Conservation (phyloP, 1,140 invertebrate species). For the Nasonia giraulti region DNA sequence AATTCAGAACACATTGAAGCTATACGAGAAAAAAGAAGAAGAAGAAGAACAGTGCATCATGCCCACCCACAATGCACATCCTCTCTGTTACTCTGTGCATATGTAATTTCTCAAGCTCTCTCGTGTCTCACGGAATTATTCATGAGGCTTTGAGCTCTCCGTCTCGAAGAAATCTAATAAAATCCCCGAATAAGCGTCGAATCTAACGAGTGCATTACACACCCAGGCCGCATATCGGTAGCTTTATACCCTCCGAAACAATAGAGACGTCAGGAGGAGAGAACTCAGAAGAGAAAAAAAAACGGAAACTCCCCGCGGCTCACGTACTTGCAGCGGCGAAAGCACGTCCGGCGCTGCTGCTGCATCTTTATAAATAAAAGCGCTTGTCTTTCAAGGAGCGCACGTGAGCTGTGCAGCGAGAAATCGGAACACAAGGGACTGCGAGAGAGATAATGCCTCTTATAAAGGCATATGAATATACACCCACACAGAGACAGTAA, state of each 20-base stretch:
- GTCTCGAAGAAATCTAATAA: slow-evolving; percentile 1
- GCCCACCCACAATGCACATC: background rate
- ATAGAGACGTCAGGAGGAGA: background rate
- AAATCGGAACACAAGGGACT: slow-evolving; percentile 46
- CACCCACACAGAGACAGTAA: background rate
- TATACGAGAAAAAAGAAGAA: background rate
- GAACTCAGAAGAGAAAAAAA: slow-evolving; percentile 2
- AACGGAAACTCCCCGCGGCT: slow-evolving; percentile 31
- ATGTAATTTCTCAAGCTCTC: background rate
- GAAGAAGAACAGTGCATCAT: too few relatives aligned
- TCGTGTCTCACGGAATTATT: slow-evolving; percentile 36
- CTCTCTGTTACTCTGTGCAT: background rate
- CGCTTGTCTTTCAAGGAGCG: slow-evolving; percentile 18
- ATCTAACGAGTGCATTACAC: background rate
- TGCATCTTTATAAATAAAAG: slow-evolving; percentile 43
- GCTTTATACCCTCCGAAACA: background rate
- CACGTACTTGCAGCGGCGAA: slow-evolving; percentile 13
- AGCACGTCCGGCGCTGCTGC: slow-evolving; percentile 17
- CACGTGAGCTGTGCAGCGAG: background rate
- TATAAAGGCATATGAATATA: background rate
- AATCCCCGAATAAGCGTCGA: background rate
- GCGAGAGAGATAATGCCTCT: slow-evolving; percentile 12
- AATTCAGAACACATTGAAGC: too few relatives aligned
- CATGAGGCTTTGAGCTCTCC: background rate
- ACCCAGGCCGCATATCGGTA: too few relatives aligned